These are phyloP conservation scores for Channa striata DNA, from an alignment of 2,797 vertebrate genomes.

Conservation along the genomic window DNA sequence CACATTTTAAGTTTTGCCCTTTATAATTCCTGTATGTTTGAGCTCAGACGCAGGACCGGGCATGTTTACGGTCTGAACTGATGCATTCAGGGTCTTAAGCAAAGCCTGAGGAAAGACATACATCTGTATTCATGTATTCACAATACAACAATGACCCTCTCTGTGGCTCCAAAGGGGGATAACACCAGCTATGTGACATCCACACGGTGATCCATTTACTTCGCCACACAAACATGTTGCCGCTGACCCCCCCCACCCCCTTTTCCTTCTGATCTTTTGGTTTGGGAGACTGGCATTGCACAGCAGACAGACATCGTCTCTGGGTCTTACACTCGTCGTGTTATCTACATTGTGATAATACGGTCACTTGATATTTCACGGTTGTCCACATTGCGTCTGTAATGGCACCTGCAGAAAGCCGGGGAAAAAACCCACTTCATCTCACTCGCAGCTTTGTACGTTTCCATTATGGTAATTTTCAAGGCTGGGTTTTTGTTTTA, in stretches of 20 bases:
- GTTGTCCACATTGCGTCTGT: conserved; percentile 61
- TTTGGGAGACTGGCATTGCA: conserved; percentile 40
- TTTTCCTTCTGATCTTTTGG: conserved; percentile 52
- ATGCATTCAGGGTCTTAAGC: conserved; percentile 61
- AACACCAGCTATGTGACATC: conserved; percentile 64
- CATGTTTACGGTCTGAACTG: conserved; percentile 72
- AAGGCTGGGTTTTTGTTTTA: conserved; percentile 45
- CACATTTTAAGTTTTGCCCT: conserved; percentile 83
- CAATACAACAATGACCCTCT: conserved; percentile 75
- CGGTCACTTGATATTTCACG: conserved; percentile 65
- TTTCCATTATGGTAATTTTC: conserved; percentile 59
- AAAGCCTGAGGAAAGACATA: conserved; percentile 44
- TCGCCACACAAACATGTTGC: conserved; percentile 63
- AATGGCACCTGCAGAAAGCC: conserved; percentile 58
- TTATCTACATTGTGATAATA: conserved; percentile 53
- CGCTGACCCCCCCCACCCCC: conserved; percentile 43
- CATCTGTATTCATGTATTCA: conserved; percentile 76
- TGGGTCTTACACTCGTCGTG: conserved; percentile 30
- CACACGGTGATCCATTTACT: conserved; percentile 65
- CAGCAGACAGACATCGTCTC: conserved; percentile 38
- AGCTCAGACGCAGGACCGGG: conserved; percentile 81
- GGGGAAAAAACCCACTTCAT: conserved; percentile 31
- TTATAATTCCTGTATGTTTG: conserved; percentile 82
- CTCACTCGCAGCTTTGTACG: conserved; percentile 18
- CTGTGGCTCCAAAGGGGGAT: conserved; percentile 62